Evolutionary conservation across 2,797 vertebrate species (phyloP).

Genomic region (Artibeus lituratus): DNA sequence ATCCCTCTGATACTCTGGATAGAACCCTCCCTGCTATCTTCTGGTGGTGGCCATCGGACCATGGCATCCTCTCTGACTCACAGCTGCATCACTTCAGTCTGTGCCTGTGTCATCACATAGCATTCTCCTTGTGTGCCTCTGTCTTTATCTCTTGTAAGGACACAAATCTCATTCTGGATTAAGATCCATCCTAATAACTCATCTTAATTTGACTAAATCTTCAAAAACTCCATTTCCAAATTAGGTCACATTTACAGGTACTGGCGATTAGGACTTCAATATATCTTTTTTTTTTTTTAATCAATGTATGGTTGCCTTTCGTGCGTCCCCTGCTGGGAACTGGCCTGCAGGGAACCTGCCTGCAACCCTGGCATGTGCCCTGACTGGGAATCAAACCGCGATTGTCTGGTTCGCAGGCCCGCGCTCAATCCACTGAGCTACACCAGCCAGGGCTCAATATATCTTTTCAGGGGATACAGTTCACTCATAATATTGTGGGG

Average conservation of each 20-base stretch:
- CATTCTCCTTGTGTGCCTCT: not conserved
- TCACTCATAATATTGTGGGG: not conserved
- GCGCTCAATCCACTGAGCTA: too few species aligned
- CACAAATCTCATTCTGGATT: not conserved
- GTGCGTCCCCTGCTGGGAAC: too few species aligned
- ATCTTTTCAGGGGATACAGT: not conserved
- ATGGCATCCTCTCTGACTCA: not conserved
- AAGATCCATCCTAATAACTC: not conserved
- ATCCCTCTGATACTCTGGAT: not conserved
- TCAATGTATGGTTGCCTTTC: too few species aligned
- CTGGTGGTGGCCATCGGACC: not conserved
- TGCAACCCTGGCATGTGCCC: too few species aligned
- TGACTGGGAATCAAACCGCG: too few species aligned
- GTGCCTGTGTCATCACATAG: not conserved
- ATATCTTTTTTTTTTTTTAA: not conserved
- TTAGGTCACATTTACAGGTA: not conserved
- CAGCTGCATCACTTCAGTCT: not conserved
- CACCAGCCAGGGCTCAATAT: too few species aligned
- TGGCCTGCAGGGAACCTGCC: too few species aligned
- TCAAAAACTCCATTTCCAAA: not conserved
- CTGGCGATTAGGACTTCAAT: not conserved
- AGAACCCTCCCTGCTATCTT: not conserved
- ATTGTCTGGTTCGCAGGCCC: too few species aligned
- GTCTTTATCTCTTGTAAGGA: not conserved
- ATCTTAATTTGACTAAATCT: not conserved